Percentiles rank a stretch among this genome's conserved stretches.
Conservation (phyloP, 2,888 invertebrate genomes). For the Diachrysia chrysitis region DNA sequence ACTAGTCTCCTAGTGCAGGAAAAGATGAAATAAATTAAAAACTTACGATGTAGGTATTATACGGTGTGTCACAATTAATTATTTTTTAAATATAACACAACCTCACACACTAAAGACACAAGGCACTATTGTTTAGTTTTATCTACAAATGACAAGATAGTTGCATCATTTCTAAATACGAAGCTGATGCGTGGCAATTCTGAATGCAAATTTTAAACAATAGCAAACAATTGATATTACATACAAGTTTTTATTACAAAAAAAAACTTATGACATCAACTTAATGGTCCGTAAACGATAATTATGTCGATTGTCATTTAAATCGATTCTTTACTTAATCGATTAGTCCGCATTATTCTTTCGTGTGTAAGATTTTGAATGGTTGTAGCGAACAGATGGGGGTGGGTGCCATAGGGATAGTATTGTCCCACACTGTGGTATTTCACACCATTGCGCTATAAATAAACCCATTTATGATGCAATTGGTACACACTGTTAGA, state of each 20-base stretch:
- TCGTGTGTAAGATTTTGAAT: slow-evolving; percentile 69
- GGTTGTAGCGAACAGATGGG: slow-evolving; percentile 77
- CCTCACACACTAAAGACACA: neutral
- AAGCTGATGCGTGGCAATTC: slow-evolving; percentile 12
- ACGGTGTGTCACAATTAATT: no score
- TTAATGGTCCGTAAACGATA: slow-evolving; percentile 18
- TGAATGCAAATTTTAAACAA: slow-evolving; percentile 30
- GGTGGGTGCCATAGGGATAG: slow-evolving; percentile 76
- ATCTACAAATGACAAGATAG: slow-evolving; percentile 5
- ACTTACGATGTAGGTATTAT: no score
- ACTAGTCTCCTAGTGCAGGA: no score
- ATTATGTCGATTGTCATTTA: neutral
- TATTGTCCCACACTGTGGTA: slow-evolving; percentile 76
- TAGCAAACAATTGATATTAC: slow-evolving; percentile 16
- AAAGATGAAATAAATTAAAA: neutral
- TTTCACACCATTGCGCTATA: slow-evolving; percentile 71
- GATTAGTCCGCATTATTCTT: slow-evolving; percentile 69
- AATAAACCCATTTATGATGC: slow-evolving; percentile 58
- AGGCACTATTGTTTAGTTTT: slow-evolving; percentile 11
- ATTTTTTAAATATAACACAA: neutral
- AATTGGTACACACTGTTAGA: slow-evolving; percentile 4
- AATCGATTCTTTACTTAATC: neutral
- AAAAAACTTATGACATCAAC: slow-evolving; percentile 40
- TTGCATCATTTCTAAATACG: slow-evolving; percentile 13
- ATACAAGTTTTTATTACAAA: neutral